Conservation (phyloP, 2,113 vertebrate genomes). For the Anolis carolinensis region DNA sequence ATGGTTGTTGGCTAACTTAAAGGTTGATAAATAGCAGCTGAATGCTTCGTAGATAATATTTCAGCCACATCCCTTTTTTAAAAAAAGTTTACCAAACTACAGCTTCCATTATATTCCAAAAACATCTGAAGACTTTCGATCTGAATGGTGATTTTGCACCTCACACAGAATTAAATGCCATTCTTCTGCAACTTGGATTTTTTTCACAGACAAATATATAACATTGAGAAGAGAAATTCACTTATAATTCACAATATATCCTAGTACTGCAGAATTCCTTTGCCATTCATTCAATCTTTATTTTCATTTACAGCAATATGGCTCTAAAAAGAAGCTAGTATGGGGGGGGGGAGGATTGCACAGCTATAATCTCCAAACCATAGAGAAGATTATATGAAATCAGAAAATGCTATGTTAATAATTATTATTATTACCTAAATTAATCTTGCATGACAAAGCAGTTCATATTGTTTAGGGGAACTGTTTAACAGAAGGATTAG, state of each 20-base stretch:
- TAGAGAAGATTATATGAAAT: neutral
- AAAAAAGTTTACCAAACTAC: neutral
- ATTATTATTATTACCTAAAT: conserved; percentile 34
- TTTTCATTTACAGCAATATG: neutral
- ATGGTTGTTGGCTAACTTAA: neutral
- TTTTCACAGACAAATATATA: neutral
- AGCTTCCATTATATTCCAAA: too few species aligned
- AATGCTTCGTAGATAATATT: conserved; percentile 34
- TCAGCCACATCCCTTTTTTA: neutral
- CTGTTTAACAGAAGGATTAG: neutral
- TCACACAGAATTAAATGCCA: neutral
- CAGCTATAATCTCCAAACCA: neutral
- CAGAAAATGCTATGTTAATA: neutral
- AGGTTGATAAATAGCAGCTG: neutral
- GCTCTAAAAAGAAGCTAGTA: neutral
- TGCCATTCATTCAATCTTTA: neutral
- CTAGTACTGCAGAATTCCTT: neutral
- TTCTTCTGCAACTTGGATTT: neutral
- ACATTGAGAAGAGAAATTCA: neutral
- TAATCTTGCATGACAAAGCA: conserved; percentile 4
- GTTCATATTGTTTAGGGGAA: neutral
- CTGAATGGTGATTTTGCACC: neutral
- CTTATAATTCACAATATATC: neutral
- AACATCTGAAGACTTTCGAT: too few species aligned
- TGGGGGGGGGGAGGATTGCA: neutral